Base-by-base conservation (phyloP, 2,888 invertebrate species). In the Bellardia bayeri region DNA sequence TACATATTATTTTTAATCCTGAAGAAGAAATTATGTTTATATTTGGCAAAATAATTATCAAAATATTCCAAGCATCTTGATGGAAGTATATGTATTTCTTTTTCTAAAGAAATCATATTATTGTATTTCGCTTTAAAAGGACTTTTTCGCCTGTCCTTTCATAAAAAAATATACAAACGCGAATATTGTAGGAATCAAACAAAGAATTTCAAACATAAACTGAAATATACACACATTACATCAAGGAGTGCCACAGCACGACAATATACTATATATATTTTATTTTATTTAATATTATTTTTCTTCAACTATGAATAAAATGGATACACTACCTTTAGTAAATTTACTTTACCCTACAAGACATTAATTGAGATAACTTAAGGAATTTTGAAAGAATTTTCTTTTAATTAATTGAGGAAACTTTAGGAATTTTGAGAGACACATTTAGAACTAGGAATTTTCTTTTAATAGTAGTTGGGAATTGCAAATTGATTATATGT, bases 241-340 rank as follows among this genome's bases (percentile, higher is more conserved):
- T 63, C 23, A 85, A 76, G 87, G 87, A 87, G 87, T 87, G 87
- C 89, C 89, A 84, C 90, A 89, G 89, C 88, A 90, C 88, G 89
- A 90, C 89, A 85, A 85, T 89, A 89, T 88, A 89, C n/a, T 30
- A 13, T 49, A 6, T 16, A 3, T 58, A 16, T 37, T 30, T 45
- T n/a, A 56, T 14, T 37, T 37, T 86, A 88, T 81, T 76, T 76
- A 30, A 11, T 58, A 56, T 33, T 56, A 63, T 30, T 56, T 68
- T 58, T 42, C 2, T 23, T 37, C 30, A 30, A 69, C 33, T 58
- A 64, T 49, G 40, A 61, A 69, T 42, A 23, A 56, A 33, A 69
- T 30, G 14, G 7, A 68, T 13, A 30, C 16, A 13, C 49, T 14
- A 45, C 9, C 30, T 74, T 30, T n/a, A 30, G 14, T 61, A 4